Evolutionary conservation across 2,888 invertebrate species (phyloP).

Genomic region (Diploptera punctata): DNA sequence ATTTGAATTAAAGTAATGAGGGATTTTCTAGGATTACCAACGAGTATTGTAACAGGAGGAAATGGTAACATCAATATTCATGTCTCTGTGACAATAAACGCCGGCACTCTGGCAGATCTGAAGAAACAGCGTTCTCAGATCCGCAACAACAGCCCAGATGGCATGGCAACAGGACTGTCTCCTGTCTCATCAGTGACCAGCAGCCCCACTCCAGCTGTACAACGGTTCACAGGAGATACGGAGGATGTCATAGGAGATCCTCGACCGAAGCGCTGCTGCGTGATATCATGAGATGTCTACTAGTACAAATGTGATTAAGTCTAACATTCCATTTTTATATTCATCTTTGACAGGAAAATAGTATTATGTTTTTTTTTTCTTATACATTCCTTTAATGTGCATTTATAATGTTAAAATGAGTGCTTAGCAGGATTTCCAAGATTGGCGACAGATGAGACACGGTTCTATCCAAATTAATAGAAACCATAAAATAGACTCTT

Average conservation of each 20-base stretch:
- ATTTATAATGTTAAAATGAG: too few relatives aligned
- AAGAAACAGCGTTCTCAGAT: slow-evolving; percentile 91
- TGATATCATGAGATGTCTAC: slow-evolving; percentile 53
- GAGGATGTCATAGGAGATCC: slow-evolving; percentile 79
- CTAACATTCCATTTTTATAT: too few relatives aligned
- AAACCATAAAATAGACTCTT: too few relatives aligned
- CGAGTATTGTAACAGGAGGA: slow-evolving; percentile 58
- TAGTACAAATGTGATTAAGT: too few relatives aligned
- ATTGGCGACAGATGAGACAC: too few relatives aligned
- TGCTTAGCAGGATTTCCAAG: too few relatives aligned
- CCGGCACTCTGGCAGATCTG: slow-evolving; percentile 87
- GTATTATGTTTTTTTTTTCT: too few relatives aligned
- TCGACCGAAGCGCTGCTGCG: slow-evolving; percentile 73
- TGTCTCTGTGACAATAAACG: slow-evolving; percentile 81
- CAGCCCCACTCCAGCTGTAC: slow-evolving; percentile 51
- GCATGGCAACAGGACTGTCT: slow-evolving; percentile 47
- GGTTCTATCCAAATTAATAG: too few relatives aligned
- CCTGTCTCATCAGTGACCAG: slow-evolving; percentile 36
- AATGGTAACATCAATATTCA: slow-evolving; percentile 90
- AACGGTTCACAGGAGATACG: slow-evolving; percentile 75
- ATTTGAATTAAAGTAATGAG: too few relatives aligned
- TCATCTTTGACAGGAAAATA: too few relatives aligned
- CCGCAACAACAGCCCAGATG: slow-evolving; percentile 66
- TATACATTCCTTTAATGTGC: too few relatives aligned
- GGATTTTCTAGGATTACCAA: slow-evolving; percentile 48